A percentile compares a stretch with the other conserved stretches of the same genome.
These are phyloP conservation scores for Polylopha cassiicola DNA, from an alignment of 2,888 invertebrate species.

Conservation along the genomic window DNA sequence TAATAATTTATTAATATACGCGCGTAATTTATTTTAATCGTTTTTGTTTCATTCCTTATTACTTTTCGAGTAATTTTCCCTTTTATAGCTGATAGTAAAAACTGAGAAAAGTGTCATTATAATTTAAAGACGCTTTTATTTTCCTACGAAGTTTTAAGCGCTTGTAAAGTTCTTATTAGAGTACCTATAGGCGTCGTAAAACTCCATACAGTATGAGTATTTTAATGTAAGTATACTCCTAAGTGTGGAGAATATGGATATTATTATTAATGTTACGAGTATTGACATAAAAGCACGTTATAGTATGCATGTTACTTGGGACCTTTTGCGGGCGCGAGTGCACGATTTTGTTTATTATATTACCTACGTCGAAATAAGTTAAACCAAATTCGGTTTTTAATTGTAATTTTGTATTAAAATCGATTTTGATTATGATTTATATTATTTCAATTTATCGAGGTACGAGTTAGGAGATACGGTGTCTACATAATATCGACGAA, in stretches of 20 bases:
- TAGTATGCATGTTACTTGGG: constrained; percentile 1
- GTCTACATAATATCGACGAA: too few relatives aligned
- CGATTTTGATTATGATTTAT: too few relatives aligned
- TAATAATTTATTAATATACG: constrained; percentile 56
- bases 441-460: too few relatives aligned
- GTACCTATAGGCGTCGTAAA: constrained; percentile 7
- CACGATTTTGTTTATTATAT: too few relatives aligned
- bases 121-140: constrained; percentile 4
- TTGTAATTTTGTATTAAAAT: too few relatives aligned
- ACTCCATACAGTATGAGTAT: constrained; percentile 5
- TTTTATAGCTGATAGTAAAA: constrained; percentile 27
- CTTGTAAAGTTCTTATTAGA: constrained; percentile 4
- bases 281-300: too few relatives aligned
- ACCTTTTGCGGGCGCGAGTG: too few relatives aligned
- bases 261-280: too few relatives aligned
- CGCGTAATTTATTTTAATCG: constrained; percentile 49
- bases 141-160: constrained; percentile 2
- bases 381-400: too few relatives aligned
- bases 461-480: too few relatives aligned
- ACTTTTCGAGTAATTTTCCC: constrained; percentile 29
- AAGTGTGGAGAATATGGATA: not conserved
- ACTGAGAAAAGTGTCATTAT: constrained; percentile 5
- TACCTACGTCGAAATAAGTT: too few relatives aligned
- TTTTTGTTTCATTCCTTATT: constrained; percentile 48
- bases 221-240: constrained; percentile 11